These are phyloP conservation scores for Sympetrum striolatum DNA, from an alignment of 2,888 invertebrate genomes.

Conservation along the genomic window DNA sequence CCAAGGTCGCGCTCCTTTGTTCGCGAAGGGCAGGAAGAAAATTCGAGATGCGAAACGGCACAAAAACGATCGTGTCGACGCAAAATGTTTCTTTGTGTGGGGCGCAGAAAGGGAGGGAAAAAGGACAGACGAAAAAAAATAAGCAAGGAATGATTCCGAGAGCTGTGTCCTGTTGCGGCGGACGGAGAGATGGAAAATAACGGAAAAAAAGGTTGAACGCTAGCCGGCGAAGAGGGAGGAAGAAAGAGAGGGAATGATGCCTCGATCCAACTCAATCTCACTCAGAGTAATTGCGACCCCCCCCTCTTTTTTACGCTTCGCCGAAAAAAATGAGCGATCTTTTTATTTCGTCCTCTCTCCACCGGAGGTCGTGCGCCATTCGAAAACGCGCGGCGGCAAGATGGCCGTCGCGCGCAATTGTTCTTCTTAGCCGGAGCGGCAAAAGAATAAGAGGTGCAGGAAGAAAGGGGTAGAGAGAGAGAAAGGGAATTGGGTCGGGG, in stretches of 20 bases:
- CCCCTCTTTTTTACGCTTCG: neutral
- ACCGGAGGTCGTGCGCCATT: slow-evolving; percentile 22
- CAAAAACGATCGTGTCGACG: neutral
- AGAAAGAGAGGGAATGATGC: neutral
- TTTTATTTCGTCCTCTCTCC: neutral
- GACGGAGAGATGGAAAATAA: neutral
- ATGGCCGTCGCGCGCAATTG: slow-evolving; percentile 32
- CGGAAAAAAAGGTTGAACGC: neutral
- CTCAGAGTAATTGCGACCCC: slow-evolving; percentile 30
- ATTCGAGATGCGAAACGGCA: neutral
- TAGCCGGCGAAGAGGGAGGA: neutral
- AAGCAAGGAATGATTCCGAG: no score
- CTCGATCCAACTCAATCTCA: slow-evolving; percentile 20
- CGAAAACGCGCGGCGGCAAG: slow-evolving; percentile 2
- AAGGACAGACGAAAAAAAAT: neutral
- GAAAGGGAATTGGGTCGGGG: neutral
- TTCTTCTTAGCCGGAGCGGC: slow-evolving; percentile 27
- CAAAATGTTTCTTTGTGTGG: neutral
- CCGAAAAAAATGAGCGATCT: neutral
- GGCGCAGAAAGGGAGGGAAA: neutral
- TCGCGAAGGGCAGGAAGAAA: neutral
- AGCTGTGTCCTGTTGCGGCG: neutral
- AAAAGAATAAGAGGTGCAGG: neutral
- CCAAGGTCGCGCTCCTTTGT: neutral
- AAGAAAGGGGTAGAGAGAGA: neutral